Conservation (phyloP, 2,113 vertebrate species). For the Mustela lutreola region DNA sequence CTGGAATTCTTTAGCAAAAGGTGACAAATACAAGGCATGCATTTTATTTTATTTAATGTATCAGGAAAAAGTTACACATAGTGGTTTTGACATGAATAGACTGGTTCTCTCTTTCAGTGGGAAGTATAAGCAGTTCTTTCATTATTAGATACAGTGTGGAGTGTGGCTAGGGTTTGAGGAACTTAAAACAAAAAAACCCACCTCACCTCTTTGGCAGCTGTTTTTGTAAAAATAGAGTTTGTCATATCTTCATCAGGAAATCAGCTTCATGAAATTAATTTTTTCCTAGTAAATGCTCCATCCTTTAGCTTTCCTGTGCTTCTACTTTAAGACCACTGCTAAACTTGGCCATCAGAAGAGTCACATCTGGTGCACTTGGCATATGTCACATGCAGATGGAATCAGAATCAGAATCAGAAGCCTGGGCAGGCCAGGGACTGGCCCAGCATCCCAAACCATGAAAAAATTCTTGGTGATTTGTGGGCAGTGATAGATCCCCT, state of each 20-base stretch:
- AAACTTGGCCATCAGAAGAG: background rate
- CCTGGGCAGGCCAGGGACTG: background rate
- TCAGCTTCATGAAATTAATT: background rate
- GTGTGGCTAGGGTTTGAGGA: background rate
- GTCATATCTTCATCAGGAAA: background rate
- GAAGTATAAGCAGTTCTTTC: background rate
- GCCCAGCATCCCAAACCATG: background rate
- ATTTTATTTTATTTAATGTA: background rate
- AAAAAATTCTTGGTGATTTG: background rate
- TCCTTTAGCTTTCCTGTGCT: background rate
- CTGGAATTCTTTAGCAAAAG: background rate
- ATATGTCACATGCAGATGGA: background rate
- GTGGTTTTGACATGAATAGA: background rate
- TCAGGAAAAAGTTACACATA: background rate
- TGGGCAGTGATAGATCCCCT: background rate
- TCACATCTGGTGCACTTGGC: background rate
- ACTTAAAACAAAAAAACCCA: background rate
- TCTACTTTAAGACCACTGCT: constrained; percentile 1
- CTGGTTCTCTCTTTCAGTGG: background rate
- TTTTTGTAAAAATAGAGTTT: background rate
- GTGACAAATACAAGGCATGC: background rate
- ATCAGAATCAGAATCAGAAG: background rate
- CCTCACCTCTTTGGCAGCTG: background rate
- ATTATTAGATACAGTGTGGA: background rate
- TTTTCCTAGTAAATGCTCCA: background rate